Evolutionary conservation across 1,140 invertebrate species (phyloP).

Genomic region (Hyposmocoma kahamanoa): DNA sequence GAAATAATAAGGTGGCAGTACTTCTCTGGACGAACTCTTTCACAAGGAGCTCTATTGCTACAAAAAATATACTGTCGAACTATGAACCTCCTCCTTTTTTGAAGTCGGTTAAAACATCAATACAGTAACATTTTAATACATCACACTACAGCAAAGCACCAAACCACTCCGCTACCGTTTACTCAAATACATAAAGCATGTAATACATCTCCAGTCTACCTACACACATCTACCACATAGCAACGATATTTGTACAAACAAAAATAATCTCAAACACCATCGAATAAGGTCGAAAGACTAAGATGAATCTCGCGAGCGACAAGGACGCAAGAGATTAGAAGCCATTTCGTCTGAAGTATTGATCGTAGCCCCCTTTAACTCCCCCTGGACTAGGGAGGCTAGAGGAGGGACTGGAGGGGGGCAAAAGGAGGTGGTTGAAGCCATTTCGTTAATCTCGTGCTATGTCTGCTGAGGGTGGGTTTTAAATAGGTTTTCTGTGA

Average conservation of each 20-base stretch:
- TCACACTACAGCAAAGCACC: too few species aligned
- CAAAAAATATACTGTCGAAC: too few species aligned
- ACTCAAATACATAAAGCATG: too few species aligned
- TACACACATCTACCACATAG: too few species aligned
- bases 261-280: neutral
- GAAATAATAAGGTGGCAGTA: too few species aligned
- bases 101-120: too few species aligned
- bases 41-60: too few species aligned
- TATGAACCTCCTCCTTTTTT: too few species aligned
- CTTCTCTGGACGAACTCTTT: too few species aligned
- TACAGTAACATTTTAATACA: too few species aligned
- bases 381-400: neutral
- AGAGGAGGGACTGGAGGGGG: neutral
- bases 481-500: conserved; percentile 40
- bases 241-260: neutral
- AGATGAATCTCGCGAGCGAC: conserved; percentile 29
- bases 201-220: too few species aligned
- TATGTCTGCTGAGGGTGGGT: conserved; percentile 36
- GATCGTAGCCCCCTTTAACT: conserved; percentile 36
- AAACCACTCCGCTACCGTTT: too few species aligned
- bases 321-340: conserved; percentile 63
- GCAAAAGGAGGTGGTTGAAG: conserved; percentile 20
- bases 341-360: conserved; percentile 36
- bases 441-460: conserved; percentile 52
- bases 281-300: neutral